Base-by-base conservation (phyloP, 2,113 vertebrate species). In the Gasterosteus nipponicus region DNA sequence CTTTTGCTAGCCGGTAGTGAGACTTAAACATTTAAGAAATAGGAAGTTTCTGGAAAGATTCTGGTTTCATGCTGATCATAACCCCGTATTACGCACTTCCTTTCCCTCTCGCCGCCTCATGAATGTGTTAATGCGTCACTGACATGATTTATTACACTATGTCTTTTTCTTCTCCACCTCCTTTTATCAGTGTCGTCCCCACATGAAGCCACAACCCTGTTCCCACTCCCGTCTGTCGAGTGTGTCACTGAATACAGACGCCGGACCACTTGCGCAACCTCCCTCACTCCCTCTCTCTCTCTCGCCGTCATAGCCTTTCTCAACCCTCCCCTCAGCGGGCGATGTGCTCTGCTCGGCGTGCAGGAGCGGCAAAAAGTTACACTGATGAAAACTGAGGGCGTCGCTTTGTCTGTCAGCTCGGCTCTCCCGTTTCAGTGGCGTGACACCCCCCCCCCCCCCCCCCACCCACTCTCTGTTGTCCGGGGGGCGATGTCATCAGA, bases 301-400 rank as follows among this genome's bases (percentile, higher is more conserved):
- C 54, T 66, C 31, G 19, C 49, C 56, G 2, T 69, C 78, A 74
- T 56, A 74, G 78, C 41, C 3, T 57, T 33, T 31, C 15, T 10
- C 56, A 16, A 26, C 38, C 42, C 47, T 61, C 42, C 35, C 68
- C 73, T 78, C 75, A 58, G 82, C 82, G 58, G 70, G 51, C 16
- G 72, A 53, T 56, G 60, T 54, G 60, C 71, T 67, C 89, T 89
- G 87, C 70, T 92, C 87, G 68, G 83, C 83, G 90, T 91, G 66
- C 91, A 89, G 78, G 68, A 71, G 62, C 59, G n/a, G 83, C 68
- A 84, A 74, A 81, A 80, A 89, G 89, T 91, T 87, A 83, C 84
- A 72, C 84, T 85, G 83, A 74, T 84, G 78, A 53, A 81, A 77
- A 78, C 83, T 69, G 78, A 88, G 78, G 74, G 69, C 6, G 10